Percentiles rank a stretch among this genome's conserved stretches.
These are phyloP conservation scores for Armadillidium nasatum DNA, from an alignment of 1,140 invertebrate species.

Conservation along the genomic window DNA sequence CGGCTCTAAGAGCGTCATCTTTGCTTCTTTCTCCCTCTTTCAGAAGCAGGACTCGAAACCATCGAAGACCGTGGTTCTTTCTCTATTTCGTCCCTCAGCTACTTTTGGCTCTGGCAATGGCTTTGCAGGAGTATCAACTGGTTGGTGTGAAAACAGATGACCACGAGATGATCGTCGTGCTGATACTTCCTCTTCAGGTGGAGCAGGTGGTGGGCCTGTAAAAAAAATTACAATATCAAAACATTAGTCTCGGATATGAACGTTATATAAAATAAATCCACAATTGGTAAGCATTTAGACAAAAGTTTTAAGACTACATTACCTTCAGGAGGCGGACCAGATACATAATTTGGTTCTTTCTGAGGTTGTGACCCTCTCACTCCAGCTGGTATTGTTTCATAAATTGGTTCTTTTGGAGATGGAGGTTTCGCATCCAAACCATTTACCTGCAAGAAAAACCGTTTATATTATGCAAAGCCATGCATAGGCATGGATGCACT, in stretches of 20 bases:
- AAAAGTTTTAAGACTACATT: not conserved
- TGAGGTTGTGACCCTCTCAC: constrained; percentile 33
- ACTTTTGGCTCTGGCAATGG: constrained; percentile 18
- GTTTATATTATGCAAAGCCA: no score
- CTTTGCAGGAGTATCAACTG: not conserved
- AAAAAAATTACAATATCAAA: not conserved
- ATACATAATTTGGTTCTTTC: constrained; percentile 48
- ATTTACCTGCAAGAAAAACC: not conserved
- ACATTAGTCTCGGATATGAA: no score
- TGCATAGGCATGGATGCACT: no score
- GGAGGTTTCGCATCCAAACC: not conserved
- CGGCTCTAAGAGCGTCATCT: constrained; percentile 54
- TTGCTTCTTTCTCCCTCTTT: constrained; percentile 26
- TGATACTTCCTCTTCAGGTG: constrained; percentile 32
- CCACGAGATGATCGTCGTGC: constrained; percentile 11
- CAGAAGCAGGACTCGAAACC: not conserved
- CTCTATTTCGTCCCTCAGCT: not conserved
- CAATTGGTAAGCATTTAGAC: no score
- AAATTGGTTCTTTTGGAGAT: constrained; percentile 65
- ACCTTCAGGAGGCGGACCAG: constrained; percentile 38
- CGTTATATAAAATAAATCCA: no score
- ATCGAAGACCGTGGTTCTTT: not conserved
- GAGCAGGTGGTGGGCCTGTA: constrained; percentile 42
- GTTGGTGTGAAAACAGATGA: not conserved
- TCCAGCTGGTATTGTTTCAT: constrained; percentile 71